phyloP scores from a whole-genome alignment of 2,113 vertebrate species.

The Thalassarche chlororhynchos region DNA sequence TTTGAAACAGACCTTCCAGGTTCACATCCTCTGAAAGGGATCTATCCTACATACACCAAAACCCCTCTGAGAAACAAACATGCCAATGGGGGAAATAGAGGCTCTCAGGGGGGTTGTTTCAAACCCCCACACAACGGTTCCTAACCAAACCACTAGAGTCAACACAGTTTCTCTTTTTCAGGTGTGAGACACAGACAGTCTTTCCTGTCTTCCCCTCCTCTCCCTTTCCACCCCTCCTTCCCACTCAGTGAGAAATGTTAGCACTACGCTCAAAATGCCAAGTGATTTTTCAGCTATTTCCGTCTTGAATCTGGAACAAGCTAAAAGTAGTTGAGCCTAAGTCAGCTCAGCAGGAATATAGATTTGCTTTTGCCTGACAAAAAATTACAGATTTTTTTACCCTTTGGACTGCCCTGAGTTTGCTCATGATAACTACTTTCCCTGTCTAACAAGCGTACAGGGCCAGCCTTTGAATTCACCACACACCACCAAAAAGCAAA shows the following conservation, averaged over 20 bases:
- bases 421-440: background rate
- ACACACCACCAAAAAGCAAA: background rate
- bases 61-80: background rate
- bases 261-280: background rate
- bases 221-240: background rate
- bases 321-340: background rate
- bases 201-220: background rate
- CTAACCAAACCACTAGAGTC: background rate
- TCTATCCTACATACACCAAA: background rate
- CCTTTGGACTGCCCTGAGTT: background rate
- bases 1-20: background rate
- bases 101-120: background rate
- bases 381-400: background rate
- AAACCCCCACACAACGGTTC: accelerated
- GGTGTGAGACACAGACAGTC: background rate
- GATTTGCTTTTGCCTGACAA: background rate
- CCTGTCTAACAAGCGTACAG: background rate
- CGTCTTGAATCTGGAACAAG: background rate
- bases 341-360: background rate
- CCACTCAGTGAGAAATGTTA: background rate
- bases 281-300: background rate
- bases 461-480: background rate
- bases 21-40: background rate
- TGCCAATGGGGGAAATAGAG: background rate
- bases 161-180: background rate